Evolutionary conservation across 2,113 vertebrate genomes (phyloP).

Genomic region (Embiotoca jacksoni): DNA sequence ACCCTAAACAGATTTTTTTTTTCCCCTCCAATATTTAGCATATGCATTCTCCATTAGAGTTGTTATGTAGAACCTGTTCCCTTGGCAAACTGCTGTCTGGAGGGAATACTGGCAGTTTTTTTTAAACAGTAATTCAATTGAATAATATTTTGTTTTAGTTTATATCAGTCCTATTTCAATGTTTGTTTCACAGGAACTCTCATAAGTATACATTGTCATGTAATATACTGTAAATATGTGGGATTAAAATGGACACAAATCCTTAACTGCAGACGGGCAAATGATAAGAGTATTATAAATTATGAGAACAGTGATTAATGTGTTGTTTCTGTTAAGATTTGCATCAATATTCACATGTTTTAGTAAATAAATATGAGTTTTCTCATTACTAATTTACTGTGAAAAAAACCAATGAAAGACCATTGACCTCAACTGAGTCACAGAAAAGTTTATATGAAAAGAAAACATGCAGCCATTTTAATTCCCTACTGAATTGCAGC

Average conservation of each 20-base stretch:
- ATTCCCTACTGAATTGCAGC: background rate
- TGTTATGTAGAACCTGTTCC: background rate
- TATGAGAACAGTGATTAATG: background rate
- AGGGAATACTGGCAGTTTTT: background rate
- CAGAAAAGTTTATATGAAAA: background rate
- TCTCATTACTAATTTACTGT: background rate
- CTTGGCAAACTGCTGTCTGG: conserved; percentile 6
- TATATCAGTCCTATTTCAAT: conserved; percentile 6
- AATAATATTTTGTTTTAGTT: conserved; percentile 6
- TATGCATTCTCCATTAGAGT: conserved; percentile 8
- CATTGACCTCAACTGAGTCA: background rate
- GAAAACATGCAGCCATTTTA: background rate
- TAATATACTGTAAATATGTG: background rate
- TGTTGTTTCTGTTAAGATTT: background rate
- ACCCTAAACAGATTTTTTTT: conserved; percentile 12
- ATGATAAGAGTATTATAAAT: background rate
- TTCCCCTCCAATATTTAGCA: background rate
- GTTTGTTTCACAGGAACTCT: conserved; percentile 1
- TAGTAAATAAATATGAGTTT: background rate
- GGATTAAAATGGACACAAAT: background rate
- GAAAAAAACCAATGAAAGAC: background rate
- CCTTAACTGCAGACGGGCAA: background rate
- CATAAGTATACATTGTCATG: background rate
- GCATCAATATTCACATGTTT: background rate
- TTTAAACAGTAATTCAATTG: background rate